phyloP scores from a whole-genome alignment of 1,140 invertebrate species.

The Sycophila sp. region DNA sequence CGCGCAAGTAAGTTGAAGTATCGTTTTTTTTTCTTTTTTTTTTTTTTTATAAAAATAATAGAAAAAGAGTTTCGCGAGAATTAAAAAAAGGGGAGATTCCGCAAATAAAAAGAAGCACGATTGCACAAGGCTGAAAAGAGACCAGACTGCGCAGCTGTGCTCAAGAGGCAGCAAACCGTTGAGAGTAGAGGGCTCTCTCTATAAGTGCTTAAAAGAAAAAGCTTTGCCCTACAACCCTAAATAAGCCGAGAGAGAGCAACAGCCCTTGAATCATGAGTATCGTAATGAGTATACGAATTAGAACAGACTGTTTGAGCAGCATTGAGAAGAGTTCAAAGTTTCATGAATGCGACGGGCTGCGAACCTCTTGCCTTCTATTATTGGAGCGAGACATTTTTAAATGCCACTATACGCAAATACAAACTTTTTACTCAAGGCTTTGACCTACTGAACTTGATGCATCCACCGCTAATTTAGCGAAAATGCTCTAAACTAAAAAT shows the following conservation, averaged over 20 bases:
- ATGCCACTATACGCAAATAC: too few relatives aligned
- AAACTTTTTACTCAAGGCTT: too few relatives aligned
- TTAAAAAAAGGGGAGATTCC: neutral
- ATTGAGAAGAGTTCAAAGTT: too few relatives aligned
- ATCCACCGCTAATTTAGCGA: too few relatives aligned
- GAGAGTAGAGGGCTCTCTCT: constrained; percentile 21
- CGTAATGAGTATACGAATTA: neutral
- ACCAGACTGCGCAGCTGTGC: neutral
- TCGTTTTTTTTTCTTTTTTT: too few relatives aligned
- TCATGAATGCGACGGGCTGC: neutral
- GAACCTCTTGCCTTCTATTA: too few relatives aligned
- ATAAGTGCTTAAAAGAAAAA: constrained; percentile 1
- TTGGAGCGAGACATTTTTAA: too few relatives aligned
- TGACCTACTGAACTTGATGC: too few relatives aligned
- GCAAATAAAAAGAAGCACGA: too few relatives aligned
- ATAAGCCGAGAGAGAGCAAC: neutral
- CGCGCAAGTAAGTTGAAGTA: too few relatives aligned
- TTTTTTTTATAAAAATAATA: neutral
- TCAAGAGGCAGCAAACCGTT: constrained; percentile 15
- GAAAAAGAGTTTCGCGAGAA: neutral
- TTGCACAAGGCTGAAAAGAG: neutral
- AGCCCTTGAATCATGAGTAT: constrained; percentile 12
- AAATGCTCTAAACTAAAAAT: too few relatives aligned
- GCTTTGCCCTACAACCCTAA: neutral
- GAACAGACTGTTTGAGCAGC: too few relatives aligned